Base-by-base conservation (phyloP, 2,113 vertebrate genomes). In the Chlorodrepanis virens region DNA sequence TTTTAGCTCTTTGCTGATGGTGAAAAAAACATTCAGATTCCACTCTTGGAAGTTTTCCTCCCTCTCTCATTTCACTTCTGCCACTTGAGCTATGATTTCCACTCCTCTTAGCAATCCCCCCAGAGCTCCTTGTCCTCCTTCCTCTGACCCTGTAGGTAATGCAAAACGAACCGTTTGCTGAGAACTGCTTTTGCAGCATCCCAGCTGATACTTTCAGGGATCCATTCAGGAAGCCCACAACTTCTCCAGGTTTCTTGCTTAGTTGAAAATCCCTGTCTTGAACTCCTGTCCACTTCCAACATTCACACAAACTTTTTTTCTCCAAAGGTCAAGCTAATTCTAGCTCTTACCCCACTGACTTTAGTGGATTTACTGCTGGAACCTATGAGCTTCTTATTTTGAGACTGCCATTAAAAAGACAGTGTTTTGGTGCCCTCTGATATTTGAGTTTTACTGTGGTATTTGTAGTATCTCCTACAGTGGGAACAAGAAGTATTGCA, bases 361-460 rank as follows among this genome's bases (percentile, higher is more conserved):
- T 91, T 14, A 80, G 59, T 59, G 27, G 23, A 80, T 83, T 88
- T 83, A 74, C 53, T 19, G 1, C 45, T 90, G 47, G 50, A 88
- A 90, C 20, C 23, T 37, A 80, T 45, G 64, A 92, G 35, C 78
- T 93, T 70, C 61, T 59, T 44, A 50, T 94, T 91, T 94, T 85
- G 54, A 86, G 64, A 40, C 52, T 86, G 70, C 29, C 59, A 67
- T 93, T 91, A 85, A 93, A 94, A 82, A 83, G 33, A 1, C 37
- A 82, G 59, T 23, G 27, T 50, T 74, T 69, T 52, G 86, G 33
- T 90, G 54, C 64, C 82, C 47, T 94, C 56, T 90, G 75, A 85
- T 91, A 94, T 83, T 93, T 96, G 91, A 87, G 52, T 29, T 91
- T 96, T 91, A 88, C 82, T 86, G 50, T 88, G 93, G 87, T 94